Evolutionary conservation across 2,888 invertebrate species (phyloP).

Genomic region (Brenthis ino): DNA sequence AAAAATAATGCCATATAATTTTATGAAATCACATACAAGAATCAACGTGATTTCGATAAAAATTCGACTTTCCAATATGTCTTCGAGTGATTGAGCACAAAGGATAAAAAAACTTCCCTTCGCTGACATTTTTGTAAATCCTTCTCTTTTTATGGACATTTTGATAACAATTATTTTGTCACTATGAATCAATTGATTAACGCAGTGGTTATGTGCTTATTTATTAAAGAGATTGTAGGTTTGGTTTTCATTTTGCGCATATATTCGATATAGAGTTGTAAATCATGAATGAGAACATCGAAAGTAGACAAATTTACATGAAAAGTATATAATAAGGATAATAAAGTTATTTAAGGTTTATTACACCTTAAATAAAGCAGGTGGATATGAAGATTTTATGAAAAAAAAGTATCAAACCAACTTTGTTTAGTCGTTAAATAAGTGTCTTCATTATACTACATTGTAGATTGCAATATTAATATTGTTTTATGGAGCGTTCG

Average conservation of each 20-base stretch:
- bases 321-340: background rate
- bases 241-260: too few species aligned
- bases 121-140: constrained; percentile 16
- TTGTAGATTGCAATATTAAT: constrained; percentile 12
- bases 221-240: too few species aligned
- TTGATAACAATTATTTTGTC: background rate
- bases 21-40: constrained; percentile 20
- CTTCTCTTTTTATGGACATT: constrained; percentile 4
- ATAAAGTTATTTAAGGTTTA: background rate
- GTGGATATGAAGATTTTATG: constrained; percentile 4
- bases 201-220: background rate
- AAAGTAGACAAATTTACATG: background rate
- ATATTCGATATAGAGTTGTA: background rate
- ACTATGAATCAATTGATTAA: constrained; percentile 12
- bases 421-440: constrained; percentile 9
- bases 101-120: constrained; percentile 22
- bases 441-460: constrained; percentile 14
- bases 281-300: background rate
- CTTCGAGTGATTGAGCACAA: constrained; percentile 28
- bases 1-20: constrained; percentile 16
- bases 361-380: constrained; percentile 3
- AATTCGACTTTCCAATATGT: constrained; percentile 28
- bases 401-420: constrained; percentile 6
- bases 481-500: constrained; percentile 13
- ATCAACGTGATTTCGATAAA: constrained; percentile 27